Conservation (phyloP, 1,140 invertebrate genomes). For the Eriosoma lanigerum region DNA sequence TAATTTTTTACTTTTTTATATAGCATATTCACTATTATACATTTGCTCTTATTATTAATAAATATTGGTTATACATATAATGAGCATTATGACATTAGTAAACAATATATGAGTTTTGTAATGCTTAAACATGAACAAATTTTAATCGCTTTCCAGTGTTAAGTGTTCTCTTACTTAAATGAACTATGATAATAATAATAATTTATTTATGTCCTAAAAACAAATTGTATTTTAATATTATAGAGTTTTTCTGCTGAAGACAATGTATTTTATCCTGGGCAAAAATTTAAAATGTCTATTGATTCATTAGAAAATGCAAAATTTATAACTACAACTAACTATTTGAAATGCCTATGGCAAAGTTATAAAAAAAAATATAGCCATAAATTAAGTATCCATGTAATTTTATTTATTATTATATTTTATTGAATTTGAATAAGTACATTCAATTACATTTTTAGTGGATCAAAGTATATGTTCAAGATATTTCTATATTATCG, state of each 20-base stretch:
- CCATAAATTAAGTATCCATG: neutral
- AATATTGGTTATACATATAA: no score
- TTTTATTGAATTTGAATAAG: neutral
- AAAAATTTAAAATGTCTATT: constrained; percentile 46
- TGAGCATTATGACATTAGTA: no score
- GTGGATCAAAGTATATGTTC: constrained; percentile 45
- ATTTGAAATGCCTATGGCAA: constrained; percentile 20
- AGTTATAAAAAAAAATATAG: constrained; percentile 36
- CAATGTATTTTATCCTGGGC: constrained; percentile 43
- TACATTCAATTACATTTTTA: constrained; percentile 5
- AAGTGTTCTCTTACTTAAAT: no score
- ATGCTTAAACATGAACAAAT: no score
- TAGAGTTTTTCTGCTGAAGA: constrained; percentile 47
- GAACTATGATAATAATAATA: no score
- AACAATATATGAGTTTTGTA: no score
- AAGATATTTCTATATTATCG: constrained; percentile 34
- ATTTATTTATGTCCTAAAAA: neutral
- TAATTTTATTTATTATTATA: neutral
- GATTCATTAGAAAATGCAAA: constrained; percentile 41
- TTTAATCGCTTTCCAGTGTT: no score
- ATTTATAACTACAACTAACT: constrained; percentile 30
- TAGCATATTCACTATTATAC: no score
- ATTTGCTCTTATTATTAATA: no score
- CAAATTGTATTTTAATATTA: neutral
- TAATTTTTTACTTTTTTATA: no score